Evolutionary conservation across 2,113 vertebrate genomes (phyloP).

Genomic region (Neotoma lepida): DNA sequence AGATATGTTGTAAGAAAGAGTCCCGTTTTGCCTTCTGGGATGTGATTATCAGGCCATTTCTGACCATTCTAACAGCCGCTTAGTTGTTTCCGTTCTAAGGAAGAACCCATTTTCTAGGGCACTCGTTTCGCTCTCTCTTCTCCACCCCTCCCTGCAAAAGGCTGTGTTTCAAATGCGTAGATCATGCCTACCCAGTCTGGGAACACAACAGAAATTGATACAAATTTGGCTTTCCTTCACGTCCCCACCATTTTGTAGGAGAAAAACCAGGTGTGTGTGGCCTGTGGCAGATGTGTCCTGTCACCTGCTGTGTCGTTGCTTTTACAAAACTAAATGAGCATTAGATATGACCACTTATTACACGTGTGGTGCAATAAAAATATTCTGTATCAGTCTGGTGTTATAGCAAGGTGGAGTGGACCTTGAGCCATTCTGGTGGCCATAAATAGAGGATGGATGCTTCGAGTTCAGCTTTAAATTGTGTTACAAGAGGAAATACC

Average conservation of each 20-base stretch:
- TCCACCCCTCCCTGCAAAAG: background rate
- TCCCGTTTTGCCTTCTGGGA: background rate
- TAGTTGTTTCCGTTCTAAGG: background rate
- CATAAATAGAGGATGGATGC: background rate
- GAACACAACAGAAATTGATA: background rate
- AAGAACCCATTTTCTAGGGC: background rate
- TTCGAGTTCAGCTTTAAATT: background rate
- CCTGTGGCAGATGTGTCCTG: fast-evolving
- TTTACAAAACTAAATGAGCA: background rate
- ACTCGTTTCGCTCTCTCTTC: background rate
- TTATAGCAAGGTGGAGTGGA: background rate
- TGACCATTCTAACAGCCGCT: background rate
- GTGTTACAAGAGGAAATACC: background rate
- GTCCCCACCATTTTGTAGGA: background rate
- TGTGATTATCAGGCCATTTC: background rate
- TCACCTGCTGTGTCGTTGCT: background rate
- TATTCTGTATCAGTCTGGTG: background rate
- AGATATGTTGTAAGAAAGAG: background rate
- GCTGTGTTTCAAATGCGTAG: background rate
- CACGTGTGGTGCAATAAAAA: background rate
- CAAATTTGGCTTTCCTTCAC: fast-evolving
- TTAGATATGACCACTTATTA: background rate
- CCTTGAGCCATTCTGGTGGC: background rate
- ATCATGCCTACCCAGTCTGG: background rate
- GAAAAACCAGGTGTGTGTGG: fast-evolving